Conservation (phyloP, 2,888 invertebrate species). For the Axea sp. region DNA sequence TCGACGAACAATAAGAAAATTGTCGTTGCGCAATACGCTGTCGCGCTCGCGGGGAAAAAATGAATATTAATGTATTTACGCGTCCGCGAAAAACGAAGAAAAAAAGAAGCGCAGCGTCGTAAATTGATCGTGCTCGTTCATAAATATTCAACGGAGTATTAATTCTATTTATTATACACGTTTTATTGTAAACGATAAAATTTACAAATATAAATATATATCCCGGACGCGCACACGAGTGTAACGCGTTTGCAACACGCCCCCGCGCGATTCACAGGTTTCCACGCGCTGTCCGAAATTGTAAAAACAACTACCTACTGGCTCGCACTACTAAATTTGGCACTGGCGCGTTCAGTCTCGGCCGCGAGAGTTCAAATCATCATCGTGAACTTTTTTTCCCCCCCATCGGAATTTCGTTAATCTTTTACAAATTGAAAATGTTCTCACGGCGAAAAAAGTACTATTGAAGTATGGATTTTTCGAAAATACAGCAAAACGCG, state of each 20-base stretch:
- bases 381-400: too few species aligned
- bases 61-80: conserved; percentile 40
- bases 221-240: conserved; percentile 18
- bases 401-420: too few species aligned
- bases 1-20: conserved; percentile 15
- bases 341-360: too few species aligned
- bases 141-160: conserved; percentile 45
- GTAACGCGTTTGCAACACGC: conserved; percentile 22
- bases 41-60: conserved; percentile 19
- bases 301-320: not conserved
- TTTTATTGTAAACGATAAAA: conserved; percentile 34
- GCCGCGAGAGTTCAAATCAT: too few species aligned
- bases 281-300: not conserved
- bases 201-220: conserved; percentile 35
- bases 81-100: conserved; percentile 18
- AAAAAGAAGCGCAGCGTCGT: conserved; percentile 20
- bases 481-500: too few species aligned
- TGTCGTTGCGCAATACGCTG: conserved; percentile 13
- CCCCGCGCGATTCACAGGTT: conserved; percentile 8
- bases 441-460: too few species aligned
- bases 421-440: too few species aligned
- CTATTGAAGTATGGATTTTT: too few species aligned
- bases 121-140: conserved; percentile 28
- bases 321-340: not conserved
- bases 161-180: conserved; percentile 41